Conservation (phyloP, 2,888 invertebrate genomes). For the Agrotis ipsilon region DNA sequence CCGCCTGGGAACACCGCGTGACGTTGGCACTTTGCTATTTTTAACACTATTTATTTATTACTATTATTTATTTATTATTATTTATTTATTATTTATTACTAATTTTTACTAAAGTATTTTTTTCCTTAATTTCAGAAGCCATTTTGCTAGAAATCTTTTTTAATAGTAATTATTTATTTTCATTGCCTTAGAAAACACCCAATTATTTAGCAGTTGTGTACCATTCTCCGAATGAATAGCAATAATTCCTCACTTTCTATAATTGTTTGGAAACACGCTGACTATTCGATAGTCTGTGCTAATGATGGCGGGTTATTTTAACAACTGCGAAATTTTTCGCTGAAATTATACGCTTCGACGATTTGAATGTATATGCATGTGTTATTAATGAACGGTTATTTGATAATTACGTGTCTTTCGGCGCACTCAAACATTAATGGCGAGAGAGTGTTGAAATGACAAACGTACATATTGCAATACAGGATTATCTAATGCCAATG, state of each 20-base stretch:
- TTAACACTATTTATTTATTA: no score
- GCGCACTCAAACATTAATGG: background rate
- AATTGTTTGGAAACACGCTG: constrained; percentile 55
- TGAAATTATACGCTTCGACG: constrained; percentile 39
- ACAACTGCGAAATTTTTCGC: constrained; percentile 39
- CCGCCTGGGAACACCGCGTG: constrained; percentile 83
- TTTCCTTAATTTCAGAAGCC: background rate
- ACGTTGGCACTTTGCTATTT: constrained; percentile 58
- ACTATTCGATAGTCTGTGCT: constrained; percentile 31
- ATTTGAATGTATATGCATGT: background rate
- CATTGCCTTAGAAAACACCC: background rate
- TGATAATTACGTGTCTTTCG: background rate
- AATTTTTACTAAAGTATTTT: background rate
- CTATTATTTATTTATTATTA: no score
- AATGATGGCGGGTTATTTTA: constrained; percentile 40
- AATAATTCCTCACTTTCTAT: constrained; percentile 57
- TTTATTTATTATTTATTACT: no score
- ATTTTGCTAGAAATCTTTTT: background rate
- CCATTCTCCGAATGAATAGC: constrained; percentile 26
- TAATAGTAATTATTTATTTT: background rate
- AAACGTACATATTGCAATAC: no score
- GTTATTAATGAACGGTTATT: background rate
- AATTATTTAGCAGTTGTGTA: constrained; percentile 9
- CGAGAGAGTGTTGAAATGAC: no score
- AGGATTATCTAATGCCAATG: background rate